Percentiles rank a stretch among this genome's conserved stretches.
Evolutionary conservation across 2,888 invertebrate genomes (phyloP).

Genomic region (Myopa testacea): DNA sequence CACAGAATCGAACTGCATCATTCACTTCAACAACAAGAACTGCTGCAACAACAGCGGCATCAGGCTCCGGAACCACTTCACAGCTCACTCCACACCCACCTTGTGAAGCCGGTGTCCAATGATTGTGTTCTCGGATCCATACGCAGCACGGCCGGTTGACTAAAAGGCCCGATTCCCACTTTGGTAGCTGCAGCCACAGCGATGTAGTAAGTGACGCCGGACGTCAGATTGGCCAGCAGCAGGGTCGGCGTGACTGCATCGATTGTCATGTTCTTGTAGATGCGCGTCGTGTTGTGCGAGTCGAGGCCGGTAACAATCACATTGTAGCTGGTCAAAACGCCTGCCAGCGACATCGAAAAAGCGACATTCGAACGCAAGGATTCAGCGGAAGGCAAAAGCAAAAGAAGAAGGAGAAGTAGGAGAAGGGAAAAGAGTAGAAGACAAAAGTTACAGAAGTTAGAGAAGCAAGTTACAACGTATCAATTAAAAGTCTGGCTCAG

Average conservation of each 20-base stretch:
- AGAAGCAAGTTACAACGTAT: slow-evolving; percentile 53
- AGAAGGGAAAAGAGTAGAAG: slow-evolving; percentile 17
- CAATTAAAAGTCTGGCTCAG: slow-evolving; percentile 20
- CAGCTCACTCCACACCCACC: slow-evolving; percentile 52
- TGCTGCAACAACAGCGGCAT: neutral
- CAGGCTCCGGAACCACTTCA: neutral
- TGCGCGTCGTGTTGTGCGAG: slow-evolving; percentile 71
- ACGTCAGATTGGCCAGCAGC: slow-evolving; percentile 83
- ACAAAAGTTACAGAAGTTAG: slow-evolving; percentile 13
- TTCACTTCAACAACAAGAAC: neutral
- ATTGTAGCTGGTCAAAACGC: slow-evolving; percentile 83
- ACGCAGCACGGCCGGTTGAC: slow-evolving; percentile 76
- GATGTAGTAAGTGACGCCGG: slow-evolving; percentile 85
- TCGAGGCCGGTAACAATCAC: slow-evolving; percentile 75
- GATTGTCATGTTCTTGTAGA: slow-evolving; percentile 79
- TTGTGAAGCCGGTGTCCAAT: slow-evolving; percentile 69
- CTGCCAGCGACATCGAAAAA: slow-evolving; percentile 47
- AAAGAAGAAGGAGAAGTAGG: slow-evolving; percentile 3
- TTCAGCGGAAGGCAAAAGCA: neutral
- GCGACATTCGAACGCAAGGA: neutral
- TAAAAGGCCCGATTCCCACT: slow-evolving; percentile 84
- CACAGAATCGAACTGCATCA: neutral
- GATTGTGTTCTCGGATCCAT: slow-evolving; percentile 73
- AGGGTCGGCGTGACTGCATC: slow-evolving; percentile 79
- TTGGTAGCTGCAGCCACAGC: slow-evolving; percentile 86